These are phyloP conservation scores for Gymnoscelis rufifasciata DNA, from an alignment of 2,888 invertebrate genomes.

Conservation along the genomic window DNA sequence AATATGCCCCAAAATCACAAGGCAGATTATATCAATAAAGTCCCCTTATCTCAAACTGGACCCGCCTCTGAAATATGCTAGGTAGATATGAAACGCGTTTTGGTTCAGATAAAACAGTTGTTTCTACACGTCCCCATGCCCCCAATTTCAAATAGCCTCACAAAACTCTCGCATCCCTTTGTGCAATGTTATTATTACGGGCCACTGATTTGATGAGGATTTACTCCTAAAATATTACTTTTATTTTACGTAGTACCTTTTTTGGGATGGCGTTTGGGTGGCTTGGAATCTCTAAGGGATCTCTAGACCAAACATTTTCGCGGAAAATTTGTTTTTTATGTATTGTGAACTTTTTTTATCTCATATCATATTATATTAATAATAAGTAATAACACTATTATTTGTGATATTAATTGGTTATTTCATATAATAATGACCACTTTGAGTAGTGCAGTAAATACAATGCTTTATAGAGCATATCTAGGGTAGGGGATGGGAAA, in stretches of 20 bases:
- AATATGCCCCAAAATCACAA: background rate
- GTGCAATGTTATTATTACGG: slow-evolving; percentile 68
- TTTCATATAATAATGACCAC: too few relatives aligned
- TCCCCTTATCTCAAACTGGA: slow-evolving; percentile 18
- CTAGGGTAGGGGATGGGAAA: slow-evolving; percentile 46
- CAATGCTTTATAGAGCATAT: slow-evolving; percentile 24
- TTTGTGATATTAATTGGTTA: too few relatives aligned
- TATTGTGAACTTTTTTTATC: too few relatives aligned
- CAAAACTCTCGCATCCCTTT: slow-evolving; percentile 65
- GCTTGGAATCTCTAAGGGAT: background rate
- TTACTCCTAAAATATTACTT: slow-evolving; percentile 22
- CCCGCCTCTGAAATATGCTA: slow-evolving; percentile 33
- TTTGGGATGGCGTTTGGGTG: background rate
- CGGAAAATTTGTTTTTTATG: too few relatives aligned
- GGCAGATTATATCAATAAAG: slow-evolving; percentile 15
- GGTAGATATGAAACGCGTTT: slow-evolving; percentile 31
- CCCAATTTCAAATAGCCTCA: slow-evolving; percentile 58
- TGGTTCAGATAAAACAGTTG: slow-evolving; percentile 37
- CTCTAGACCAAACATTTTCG: background rate
- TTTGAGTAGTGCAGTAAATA: slow-evolving; percentile 33
- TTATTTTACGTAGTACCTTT: slow-evolving; percentile 8
- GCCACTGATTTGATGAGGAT: slow-evolving; percentile 62
- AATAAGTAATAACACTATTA: too few relatives aligned
- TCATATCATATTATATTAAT: too few relatives aligned
- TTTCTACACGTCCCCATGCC: slow-evolving; percentile 45